Evolutionary conservation across 2,113 vertebrate genomes (phyloP).

Genomic region (Takifugu bimaculatus): DNA sequence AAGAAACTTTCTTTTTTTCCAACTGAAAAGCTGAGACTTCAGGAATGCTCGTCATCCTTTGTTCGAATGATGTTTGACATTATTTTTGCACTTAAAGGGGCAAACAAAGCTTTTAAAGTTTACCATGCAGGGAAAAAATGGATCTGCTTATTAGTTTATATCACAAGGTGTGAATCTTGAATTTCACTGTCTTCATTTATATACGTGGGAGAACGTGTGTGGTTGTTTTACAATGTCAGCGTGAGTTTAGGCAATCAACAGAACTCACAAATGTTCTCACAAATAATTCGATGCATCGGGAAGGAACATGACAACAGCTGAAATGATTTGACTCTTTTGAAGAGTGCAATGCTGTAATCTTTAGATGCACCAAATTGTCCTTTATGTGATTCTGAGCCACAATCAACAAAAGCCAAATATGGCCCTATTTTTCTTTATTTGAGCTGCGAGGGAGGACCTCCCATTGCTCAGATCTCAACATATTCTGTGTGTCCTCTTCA

Average conservation of each 20-base stretch:
- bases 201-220: too few relatives aligned
- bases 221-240: background rate
- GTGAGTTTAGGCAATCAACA: background rate
- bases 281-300: background rate
- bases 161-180: background rate
- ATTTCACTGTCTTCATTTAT: conserved; percentile 2
- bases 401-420: conserved; percentile 65
- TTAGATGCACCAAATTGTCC: conserved; percentile 54
- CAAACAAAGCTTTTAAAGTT: too few relatives aligned
- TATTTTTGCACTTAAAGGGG: too few relatives aligned
- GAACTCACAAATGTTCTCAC: conserved; percentile 1
- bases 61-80: too few relatives aligned
- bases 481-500: conserved; percentile 63
- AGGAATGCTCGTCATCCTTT: too few relatives aligned
- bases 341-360: conserved; percentile 49
- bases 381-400: conserved; percentile 56
- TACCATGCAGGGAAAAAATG: too few relatives aligned
- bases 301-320: conserved; percentile 15
- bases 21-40: background rate
- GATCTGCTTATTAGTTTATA: too few relatives aligned
- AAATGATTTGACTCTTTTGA: conserved; percentile 28
- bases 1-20: too few relatives aligned
- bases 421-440: conserved; percentile 62
- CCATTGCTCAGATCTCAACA: conserved; percentile 51
- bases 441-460: conserved; percentile 58